phyloP scores from a whole-genome alignment of 2,888 invertebrate species.

The Orchesellides sinensis region DNA sequence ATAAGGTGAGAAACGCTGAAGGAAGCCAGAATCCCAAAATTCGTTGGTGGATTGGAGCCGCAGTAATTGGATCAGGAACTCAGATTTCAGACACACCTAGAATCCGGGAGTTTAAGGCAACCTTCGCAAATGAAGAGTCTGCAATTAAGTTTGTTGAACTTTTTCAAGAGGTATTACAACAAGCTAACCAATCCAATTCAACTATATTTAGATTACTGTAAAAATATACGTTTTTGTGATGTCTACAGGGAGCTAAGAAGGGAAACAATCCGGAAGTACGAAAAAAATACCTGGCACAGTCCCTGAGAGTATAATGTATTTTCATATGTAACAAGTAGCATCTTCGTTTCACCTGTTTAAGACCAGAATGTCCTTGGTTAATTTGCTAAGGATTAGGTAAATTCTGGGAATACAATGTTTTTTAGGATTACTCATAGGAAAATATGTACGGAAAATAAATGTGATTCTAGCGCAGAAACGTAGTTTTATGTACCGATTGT shows the following conservation, averaged over 20 bases:
- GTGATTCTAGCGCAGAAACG: slow-evolving; percentile 12
- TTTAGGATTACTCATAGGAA: slow-evolving; percentile 11
- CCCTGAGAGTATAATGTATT: slow-evolving; percentile 25
- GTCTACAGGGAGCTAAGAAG: slow-evolving; percentile 40
- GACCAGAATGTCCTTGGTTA: no score
- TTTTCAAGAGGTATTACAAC: slow-evolving; percentile 69
- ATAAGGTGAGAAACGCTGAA: slow-evolving; percentile 51
- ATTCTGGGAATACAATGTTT: not conserved
- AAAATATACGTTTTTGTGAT: not conserved
- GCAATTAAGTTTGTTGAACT: slow-evolving; percentile 60
- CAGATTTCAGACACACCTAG: slow-evolving; percentile 44
- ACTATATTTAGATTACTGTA: not conserved
- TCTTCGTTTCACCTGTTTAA: no score
- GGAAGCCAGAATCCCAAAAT: slow-evolving; percentile 39
- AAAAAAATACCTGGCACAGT: slow-evolving; percentile 52
- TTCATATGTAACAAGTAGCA: no score
- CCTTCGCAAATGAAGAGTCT: slow-evolving; percentile 51
- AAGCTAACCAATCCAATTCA: no score
- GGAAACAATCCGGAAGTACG: slow-evolving; percentile 59
- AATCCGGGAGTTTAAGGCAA: slow-evolving; percentile 64
- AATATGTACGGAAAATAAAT: slow-evolving; percentile 17
- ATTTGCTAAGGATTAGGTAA: no score
- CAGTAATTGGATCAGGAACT: slow-evolving; percentile 47
- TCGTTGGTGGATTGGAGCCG: slow-evolving; percentile 67
- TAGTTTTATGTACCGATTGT: not conserved